Conservation (phyloP, 2,113 vertebrate species). For the Vulpes lagopus region DNA sequence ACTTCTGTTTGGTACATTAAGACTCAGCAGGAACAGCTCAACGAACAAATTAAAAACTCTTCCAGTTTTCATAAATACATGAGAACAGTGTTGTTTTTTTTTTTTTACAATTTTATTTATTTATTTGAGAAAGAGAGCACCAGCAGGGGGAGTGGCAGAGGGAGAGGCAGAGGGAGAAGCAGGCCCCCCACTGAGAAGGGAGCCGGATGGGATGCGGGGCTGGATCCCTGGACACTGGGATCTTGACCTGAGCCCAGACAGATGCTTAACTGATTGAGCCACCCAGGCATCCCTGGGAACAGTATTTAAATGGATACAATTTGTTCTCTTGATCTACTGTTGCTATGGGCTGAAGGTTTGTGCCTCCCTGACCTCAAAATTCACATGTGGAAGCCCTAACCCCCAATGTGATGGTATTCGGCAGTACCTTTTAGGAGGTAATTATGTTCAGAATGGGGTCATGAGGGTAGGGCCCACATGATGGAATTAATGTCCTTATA, state of each 20-base stretch:
- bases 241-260: not conserved
- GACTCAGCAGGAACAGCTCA: constrained; percentile 37
- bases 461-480: not conserved
- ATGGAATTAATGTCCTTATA: not conserved
- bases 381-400: not conserved
- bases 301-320: not conserved
- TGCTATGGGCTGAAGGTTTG: not conserved
- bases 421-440: not conserved
- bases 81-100: not conserved
- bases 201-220: not conserved
- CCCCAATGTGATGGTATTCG: not conserved
- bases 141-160: not conserved
- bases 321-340: not conserved
- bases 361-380: not conserved
- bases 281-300: not conserved
- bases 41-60: constrained; percentile 38
- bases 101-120: not conserved
- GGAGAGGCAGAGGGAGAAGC: not conserved
- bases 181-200: not conserved
- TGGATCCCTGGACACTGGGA: not conserved
- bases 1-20: constrained; percentile 40
- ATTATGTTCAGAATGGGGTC: not conserved
- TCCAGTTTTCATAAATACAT: constrained; percentile 3
- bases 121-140: not conserved
- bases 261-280: not conserved